phyloP scores from a whole-genome alignment of 2,113 vertebrate species.

The Varanus salvator region DNA sequence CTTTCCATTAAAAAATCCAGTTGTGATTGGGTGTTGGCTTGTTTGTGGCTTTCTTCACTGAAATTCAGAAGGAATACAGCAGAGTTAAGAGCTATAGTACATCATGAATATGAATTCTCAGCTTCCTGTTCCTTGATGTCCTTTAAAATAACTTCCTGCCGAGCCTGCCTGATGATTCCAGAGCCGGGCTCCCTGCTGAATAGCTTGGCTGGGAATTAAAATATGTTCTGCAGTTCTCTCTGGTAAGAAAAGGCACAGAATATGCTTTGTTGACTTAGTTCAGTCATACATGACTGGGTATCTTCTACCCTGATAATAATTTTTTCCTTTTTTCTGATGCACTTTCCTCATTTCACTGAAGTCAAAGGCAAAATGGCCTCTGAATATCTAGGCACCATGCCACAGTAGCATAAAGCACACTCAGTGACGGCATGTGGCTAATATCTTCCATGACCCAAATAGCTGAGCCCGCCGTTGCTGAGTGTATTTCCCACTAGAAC shows the following conservation, averaged over 20 bases:
- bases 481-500: slow-evolving; percentile 25
- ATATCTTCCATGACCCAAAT: slow-evolving; percentile 38
- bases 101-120: slow-evolving; percentile 18
- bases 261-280: slow-evolving; percentile 13
- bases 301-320: slow-evolving; percentile 17
- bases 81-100: neutral
- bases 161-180: slow-evolving; percentile 5
- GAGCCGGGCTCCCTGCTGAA: slow-evolving; percentile 5
- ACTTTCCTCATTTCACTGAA: slow-evolving; percentile 16
- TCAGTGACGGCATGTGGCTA: slow-evolving; percentile 19
- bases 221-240: neutral
- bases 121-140: slow-evolving; percentile 13
- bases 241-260: neutral
- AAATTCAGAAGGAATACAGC: slow-evolving; percentile 11
- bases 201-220: slow-evolving; percentile 6
- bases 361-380: neutral
- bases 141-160: neutral
- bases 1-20: neutral
- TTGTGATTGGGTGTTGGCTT: slow-evolving; percentile 22
- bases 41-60: neutral
- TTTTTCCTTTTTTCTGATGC: neutral
- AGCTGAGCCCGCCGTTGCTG: slow-evolving; percentile 4
- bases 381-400: slow-evolving; percentile 1
- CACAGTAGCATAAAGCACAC: slow-evolving; percentile 3
- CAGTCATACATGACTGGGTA: neutral